Conservation (phyloP, 1,140 invertebrate species). For the Scaptomyza montana region DNA sequence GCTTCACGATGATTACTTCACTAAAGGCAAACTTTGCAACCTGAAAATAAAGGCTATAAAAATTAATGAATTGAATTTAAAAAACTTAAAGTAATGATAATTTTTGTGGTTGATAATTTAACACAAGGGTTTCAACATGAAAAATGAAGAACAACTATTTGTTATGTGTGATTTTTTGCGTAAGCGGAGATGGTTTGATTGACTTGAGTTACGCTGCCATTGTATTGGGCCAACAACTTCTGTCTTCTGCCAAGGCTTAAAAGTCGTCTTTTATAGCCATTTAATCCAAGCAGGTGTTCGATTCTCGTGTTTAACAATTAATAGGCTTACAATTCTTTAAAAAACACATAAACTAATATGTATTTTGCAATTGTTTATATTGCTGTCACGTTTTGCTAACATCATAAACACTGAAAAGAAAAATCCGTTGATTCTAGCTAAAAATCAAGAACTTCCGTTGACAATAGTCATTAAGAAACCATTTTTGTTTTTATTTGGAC, state of each 20-base stretch:
- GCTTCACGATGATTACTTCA: constrained; percentile 61
- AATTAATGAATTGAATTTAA: too few species aligned
- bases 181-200: constrained; percentile 57
- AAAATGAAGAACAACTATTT: too few species aligned
- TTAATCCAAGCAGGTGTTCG: constrained; percentile 41
- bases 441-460: too few species aligned
- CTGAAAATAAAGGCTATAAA: constrained; percentile 17
- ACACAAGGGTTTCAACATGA: too few species aligned
- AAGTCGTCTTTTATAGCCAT: constrained; percentile 45
- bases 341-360: constrained; percentile 4
- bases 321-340: constrained; percentile 5
- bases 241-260: neutral
- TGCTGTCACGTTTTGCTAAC: neutral
- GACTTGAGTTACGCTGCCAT: constrained; percentile 47
- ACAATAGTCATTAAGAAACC: too few species aligned
- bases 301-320: constrained; percentile 55
- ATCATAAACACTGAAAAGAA: too few species aligned
- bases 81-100: too few species aligned
- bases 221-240: neutral
- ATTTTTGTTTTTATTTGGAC: too few species aligned
- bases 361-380: constrained; percentile 2
- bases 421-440: too few species aligned
- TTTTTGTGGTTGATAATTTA: too few species aligned
- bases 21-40: constrained; percentile 66
- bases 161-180: constrained; percentile 27